Evolutionary conservation across 2,797 vertebrate genomes (phyloP).

Genomic region (Pseudochromis fuscus): DNA sequence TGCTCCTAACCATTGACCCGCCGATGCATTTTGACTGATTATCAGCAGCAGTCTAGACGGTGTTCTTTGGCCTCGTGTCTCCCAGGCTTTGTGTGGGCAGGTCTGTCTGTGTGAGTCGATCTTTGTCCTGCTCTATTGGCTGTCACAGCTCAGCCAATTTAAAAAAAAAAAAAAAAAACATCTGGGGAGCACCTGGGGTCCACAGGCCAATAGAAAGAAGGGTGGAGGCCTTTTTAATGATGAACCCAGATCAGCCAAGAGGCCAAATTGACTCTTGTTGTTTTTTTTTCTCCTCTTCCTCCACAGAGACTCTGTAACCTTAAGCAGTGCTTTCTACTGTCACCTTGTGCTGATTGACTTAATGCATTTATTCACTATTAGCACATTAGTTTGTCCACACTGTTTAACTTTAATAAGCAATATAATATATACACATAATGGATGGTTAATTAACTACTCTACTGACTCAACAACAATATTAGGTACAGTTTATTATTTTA

Average conservation of each 20-base stretch:
- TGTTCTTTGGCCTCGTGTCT: slow-evolving; percentile 63
- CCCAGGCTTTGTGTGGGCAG: slow-evolving; percentile 61
- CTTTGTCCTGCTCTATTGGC: slow-evolving; percentile 69
- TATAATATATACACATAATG: background rate
- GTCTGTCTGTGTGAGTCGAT: slow-evolving; percentile 59
- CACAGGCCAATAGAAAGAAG: slow-evolving; percentile 63
- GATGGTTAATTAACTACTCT: background rate
- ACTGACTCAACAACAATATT: background rate
- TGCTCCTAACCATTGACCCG: slow-evolving; percentile 62
- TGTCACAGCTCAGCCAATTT: slow-evolving; percentile 83
- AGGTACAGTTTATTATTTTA: background rate
- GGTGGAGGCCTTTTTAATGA: slow-evolving; percentile 60
- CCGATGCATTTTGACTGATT: slow-evolving; percentile 66
- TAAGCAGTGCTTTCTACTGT: background rate
- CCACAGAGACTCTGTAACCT: slow-evolving; percentile 11
- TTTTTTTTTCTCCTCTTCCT: slow-evolving; percentile 39
- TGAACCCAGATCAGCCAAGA: slow-evolving; percentile 47
- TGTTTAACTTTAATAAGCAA: background rate
- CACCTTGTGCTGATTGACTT: background rate
- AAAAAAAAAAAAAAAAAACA: slow-evolving; percentile 64
- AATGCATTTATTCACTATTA: slow-evolving; percentile 9
- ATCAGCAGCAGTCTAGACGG: slow-evolving; percentile 68
- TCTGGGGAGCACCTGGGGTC: slow-evolving; percentile 65
- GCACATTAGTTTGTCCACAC: background rate
- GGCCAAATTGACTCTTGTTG: slow-evolving; percentile 16